These are phyloP conservation scores for Myzus persicae DNA, from an alignment of 1,140 invertebrate species.

Conservation along the genomic window DNA sequence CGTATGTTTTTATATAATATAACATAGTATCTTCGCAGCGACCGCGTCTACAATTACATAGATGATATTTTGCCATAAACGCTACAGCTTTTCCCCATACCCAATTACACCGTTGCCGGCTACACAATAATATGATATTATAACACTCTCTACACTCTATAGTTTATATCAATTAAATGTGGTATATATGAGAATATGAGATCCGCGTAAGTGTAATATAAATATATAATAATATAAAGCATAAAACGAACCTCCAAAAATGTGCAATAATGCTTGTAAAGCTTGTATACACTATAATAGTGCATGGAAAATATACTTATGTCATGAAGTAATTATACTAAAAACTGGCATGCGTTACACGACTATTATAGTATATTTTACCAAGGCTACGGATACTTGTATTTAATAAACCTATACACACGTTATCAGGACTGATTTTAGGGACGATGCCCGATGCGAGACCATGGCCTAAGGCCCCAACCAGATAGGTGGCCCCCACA, in stretches of 20 bases:
- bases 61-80: background rate
- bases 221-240: too few relatives aligned
- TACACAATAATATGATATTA: background rate
- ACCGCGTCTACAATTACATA: background rate
- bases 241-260: too few relatives aligned
- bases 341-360: background rate
- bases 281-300: too few relatives aligned
- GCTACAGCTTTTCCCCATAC: background rate
- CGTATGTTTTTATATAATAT: background rate
- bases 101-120: background rate
- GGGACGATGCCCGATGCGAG: rapidly evolving
- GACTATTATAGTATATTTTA: background rate
- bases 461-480: background rate
- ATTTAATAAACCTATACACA: background rate
- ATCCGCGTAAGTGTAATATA: background rate
- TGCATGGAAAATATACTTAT: background rate
- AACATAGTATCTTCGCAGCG: background rate
- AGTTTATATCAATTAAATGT: background rate
- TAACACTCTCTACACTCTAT: too few relatives aligned
- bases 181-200: background rate
- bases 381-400: background rate
- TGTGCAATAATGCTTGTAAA: background rate
- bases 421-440: background rate
- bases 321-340: background rate
- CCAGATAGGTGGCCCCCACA: too few relatives aligned